Conservation (phyloP, 2,113 vertebrate genomes). For the Aythya baeri region DNA sequence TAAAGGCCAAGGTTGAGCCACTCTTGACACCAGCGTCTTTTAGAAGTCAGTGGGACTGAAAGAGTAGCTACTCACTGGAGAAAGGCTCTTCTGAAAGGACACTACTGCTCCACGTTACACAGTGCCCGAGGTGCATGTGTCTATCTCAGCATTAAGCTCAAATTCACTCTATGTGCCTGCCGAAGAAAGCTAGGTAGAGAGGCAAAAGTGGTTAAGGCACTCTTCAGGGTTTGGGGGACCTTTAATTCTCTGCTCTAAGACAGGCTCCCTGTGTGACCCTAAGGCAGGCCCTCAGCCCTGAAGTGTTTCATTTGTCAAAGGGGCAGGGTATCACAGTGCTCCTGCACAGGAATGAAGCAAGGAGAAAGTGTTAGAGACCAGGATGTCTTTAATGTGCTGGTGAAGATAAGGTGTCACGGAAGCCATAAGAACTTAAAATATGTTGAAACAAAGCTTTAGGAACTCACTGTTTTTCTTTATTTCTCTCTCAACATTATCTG, state of each 20-base stretch:
- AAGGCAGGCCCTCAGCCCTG: constrained; percentile 28
- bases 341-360: constrained; percentile 31
- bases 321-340: background rate
- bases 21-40: background rate
- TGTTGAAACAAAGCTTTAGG: constrained; percentile 1
- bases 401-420: constrained; percentile 44
- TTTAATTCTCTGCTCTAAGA: background rate
- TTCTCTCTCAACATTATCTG: background rate
- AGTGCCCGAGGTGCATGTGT: background rate
- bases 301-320: constrained; percentile 59
- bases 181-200: background rate
- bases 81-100: background rate
- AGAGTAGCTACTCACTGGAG: background rate
- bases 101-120: background rate
- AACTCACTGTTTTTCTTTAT: background rate
- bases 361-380: constrained; percentile 40
- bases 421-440: constrained; percentile 3
- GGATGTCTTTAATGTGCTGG: constrained; percentile 22
- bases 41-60: background rate
- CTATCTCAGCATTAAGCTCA: background rate
- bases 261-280: background rate
- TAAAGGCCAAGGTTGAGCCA: background rate
- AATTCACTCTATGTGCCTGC: background rate
- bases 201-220: background rate
- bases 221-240: background rate